A percentile compares a stretch with the other conserved stretches of the same genome.
These are phyloP conservation scores for Eurystomus gularis DNA, from an alignment of 2,113 vertebrate species.

Conservation along the genomic window DNA sequence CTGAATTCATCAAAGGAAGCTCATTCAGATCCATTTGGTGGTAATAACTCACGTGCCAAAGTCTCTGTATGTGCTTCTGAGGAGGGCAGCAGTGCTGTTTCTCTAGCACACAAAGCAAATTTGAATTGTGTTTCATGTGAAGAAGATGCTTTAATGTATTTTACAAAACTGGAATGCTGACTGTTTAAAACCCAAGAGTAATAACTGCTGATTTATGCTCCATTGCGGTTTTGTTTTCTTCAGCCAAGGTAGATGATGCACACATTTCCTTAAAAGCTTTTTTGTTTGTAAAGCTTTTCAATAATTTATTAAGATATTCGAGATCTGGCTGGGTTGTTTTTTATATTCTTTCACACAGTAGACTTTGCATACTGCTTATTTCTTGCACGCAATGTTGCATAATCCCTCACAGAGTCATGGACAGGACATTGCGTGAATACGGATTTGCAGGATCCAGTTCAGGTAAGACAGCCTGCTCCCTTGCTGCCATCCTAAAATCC, in stretches of 20 bases:
- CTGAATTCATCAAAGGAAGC: background rate
- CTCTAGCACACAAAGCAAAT: background rate
- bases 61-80: background rate
- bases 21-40: background rate
- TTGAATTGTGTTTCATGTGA: background rate
- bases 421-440: background rate
- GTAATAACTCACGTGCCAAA: background rate
- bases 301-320: background rate
- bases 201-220: background rate
- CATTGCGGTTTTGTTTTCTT: background rate
- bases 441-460: background rate
- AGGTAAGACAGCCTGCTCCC: background rate
- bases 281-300: background rate
- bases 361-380: background rate
- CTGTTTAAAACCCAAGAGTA: background rate
- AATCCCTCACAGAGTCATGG: fast-evolving
- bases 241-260: background rate
- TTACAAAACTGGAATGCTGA: background rate
- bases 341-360: background rate
- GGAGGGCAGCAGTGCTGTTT: background rate
- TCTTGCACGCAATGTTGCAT: background rate
- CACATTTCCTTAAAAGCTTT: background rate
- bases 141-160: background rate
- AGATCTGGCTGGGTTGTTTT: background rate
- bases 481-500: background rate